Evolutionary conservation across 2,888 invertebrate species (phyloP), one percentile per base, ranked within the genome.

Genomic region (Pollenia angustigena): DNA sequence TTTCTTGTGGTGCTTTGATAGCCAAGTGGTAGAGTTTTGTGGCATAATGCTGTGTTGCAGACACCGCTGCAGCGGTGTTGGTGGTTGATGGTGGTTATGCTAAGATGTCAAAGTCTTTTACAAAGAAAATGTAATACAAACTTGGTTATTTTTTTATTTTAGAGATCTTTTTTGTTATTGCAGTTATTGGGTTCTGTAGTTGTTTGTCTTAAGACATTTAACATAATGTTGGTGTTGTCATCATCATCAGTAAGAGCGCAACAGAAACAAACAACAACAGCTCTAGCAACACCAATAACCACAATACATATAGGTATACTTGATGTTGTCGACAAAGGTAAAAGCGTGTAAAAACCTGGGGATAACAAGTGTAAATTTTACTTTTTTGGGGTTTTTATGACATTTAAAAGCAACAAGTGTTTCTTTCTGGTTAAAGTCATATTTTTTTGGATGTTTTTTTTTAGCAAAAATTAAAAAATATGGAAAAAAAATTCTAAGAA

Each of bases 71-170:
- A 52, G n/a, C 32, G 66, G 14, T 60, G 56, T 12, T 14, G 52
- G n/a, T 75, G 69, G 68, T 75, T 42, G 81, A 11, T 74, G 81
- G 80, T 76, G 76, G 76, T 81, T 83, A 81, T 78, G 87, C 44
- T 81, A 68, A 84, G 72, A 84, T 87, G 87, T 87, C 87, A 87
- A 79, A 83, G 83, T 80, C 80, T 66, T 72, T 40, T 72, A 78
- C 32, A 64, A 66, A 56, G 48, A 66, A 80, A 74, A 60, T 72
- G 72, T 81, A 66, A 56, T 66, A 72, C 81, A 74, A 81, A 72
- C 62, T 64, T 52, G 9, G 68, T 71, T 14, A 32, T 18, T 32
- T 18, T 32, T 32, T 32, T 32, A 32, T 32, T 32, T 32, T 32
- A 32, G 32, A 32, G 32, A 23, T 32, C 23, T 16, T 44, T 48